Evolutionary conservation across 2,888 invertebrate species (phyloP).

Genomic region (Phania funesta): DNA sequence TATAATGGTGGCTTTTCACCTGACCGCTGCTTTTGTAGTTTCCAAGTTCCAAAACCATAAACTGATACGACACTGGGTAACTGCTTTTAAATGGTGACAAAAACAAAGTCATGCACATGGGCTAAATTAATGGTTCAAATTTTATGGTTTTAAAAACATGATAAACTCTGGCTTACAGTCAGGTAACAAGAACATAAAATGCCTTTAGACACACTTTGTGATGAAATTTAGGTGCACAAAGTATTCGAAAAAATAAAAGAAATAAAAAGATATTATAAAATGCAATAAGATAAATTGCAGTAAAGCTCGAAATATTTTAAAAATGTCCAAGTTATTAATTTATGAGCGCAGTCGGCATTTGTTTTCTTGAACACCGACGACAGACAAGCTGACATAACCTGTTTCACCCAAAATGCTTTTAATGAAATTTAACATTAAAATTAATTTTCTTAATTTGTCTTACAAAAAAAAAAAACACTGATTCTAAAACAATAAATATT

Average conservation of each 20-base stretch:
- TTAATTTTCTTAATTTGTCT: conserved; percentile 10
- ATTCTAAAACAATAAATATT: conserved; percentile 13
- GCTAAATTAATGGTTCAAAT: conserved; percentile 39
- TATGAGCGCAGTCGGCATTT: conserved; percentile 44
- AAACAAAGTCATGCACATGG: background rate
- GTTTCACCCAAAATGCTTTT: conserved; percentile 39
- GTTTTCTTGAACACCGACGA: conserved; percentile 7
- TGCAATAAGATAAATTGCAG: conserved; percentile 33
- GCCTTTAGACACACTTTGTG: conserved; percentile 24
- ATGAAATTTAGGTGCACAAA: conserved; percentile 36
- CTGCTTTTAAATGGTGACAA: conserved; percentile 37
- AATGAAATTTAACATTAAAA: conserved; percentile 44
- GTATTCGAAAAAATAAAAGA: background rate
- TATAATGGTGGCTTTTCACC: background rate
- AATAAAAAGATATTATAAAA: conserved; percentile 29
- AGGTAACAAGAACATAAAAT: conserved; percentile 28
- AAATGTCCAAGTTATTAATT: conserved; percentile 65
- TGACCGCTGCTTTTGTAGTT: conserved; percentile 9
- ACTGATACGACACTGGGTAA: conserved; percentile 49
- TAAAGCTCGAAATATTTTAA: conserved; percentile 63
- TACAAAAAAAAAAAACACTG: background rate
- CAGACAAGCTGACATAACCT: conserved; percentile 10
- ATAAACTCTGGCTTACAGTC: conserved; percentile 24
- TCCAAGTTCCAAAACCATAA: conserved; percentile 42
- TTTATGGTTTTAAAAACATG: conserved; percentile 50